Evolutionary conservation across 2,113 vertebrate genomes (phyloP).

Genomic region (Cololabis saira): DNA sequence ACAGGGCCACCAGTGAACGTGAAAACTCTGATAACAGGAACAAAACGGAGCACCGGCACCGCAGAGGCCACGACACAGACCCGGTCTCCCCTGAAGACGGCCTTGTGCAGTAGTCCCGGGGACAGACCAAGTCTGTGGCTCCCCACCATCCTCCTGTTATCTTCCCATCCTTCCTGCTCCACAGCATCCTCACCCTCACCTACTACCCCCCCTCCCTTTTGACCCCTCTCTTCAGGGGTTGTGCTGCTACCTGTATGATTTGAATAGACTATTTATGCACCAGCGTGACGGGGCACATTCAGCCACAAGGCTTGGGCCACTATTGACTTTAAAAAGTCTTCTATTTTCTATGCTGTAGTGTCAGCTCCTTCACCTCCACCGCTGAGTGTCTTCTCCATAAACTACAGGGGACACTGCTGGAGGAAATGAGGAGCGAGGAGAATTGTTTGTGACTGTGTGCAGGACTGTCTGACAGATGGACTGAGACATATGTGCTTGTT

Average conservation of each 20-base stretch:
- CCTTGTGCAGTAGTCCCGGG: conserved; percentile 82
- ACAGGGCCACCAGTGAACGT: conserved; percentile 81
- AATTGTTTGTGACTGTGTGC: conserved; percentile 27
- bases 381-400: conserved; percentile 51
- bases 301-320: conserved; percentile 63
- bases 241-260: conserved; percentile 94
- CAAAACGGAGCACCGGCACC: conserved; percentile 90
- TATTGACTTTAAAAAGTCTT: conserved; percentile 51
- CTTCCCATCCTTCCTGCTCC: conserved; percentile 40
- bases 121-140: conserved; percentile 33
- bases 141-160: conserved; percentile 26
- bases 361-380: conserved; percentile 53
- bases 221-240: conserved; percentile 76
- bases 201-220: conserved; percentile 42
- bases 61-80: conserved; percentile 86
- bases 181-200: conserved; percentile 11
- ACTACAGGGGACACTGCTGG: conserved; percentile 49
- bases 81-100: conserved; percentile 78
- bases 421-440: conserved; percentile 46
- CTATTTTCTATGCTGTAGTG: conserved; percentile 38
- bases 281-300: conserved; percentile 68
- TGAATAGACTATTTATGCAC: conserved; percentile 82
- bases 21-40: conserved; percentile 90
- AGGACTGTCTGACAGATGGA: conserved; percentile 46
- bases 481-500: conserved; percentile 64